Conservation (phyloP, 1,140 invertebrate genomes). For the Aradophagus sp. region DNA sequence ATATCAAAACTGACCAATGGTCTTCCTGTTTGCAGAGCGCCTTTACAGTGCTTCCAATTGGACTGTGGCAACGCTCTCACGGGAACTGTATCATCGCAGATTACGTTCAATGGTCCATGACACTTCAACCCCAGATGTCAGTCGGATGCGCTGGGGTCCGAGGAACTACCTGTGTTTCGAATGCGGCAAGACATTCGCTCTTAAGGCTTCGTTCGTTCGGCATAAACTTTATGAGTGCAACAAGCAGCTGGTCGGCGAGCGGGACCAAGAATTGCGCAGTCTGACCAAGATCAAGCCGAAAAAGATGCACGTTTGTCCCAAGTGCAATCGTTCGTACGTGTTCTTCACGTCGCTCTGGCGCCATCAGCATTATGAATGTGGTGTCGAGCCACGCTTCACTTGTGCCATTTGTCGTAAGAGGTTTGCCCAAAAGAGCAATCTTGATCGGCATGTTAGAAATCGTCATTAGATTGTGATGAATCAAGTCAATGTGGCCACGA, state of each 20-base stretch:
- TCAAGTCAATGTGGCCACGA: too few relatives aligned
- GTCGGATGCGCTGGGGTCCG: slow-evolving; percentile 28
- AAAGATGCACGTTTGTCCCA: slow-evolving; percentile 71
- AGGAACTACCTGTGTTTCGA: slow-evolving; percentile 66
- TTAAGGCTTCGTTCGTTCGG: slow-evolving; percentile 70
- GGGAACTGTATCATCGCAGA: slow-evolving; percentile 49
- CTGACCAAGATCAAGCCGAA: slow-evolving; percentile 40
- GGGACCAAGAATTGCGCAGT: too few relatives aligned
- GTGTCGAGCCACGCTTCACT: slow-evolving; percentile 74
- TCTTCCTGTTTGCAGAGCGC: slow-evolving; percentile 59
- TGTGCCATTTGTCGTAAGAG: slow-evolving; percentile 70
- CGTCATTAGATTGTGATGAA: too few relatives aligned
- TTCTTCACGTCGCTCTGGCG: slow-evolving; percentile 74
- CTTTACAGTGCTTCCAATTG: slow-evolving; percentile 62
- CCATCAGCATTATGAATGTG: slow-evolving; percentile 78
- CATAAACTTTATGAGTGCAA: slow-evolving; percentile 73
- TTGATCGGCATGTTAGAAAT: slow-evolving; percentile 66
- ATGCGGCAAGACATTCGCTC: slow-evolving; percentile 69
- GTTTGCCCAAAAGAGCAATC: slow-evolving; percentile 74
- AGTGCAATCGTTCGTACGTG: slow-evolving; percentile 73
- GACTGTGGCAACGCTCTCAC: slow-evolving; percentile 60
- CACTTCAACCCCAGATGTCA: slow-evolving; percentile 20
- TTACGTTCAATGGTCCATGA: slow-evolving; percentile 60
- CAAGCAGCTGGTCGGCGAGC: slow-evolving; percentile 19
- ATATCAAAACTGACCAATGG: slow-evolving; percentile 14